phyloP scores from a whole-genome alignment of 2,888 invertebrate genomes.

The Hydraecia micacea region DNA sequence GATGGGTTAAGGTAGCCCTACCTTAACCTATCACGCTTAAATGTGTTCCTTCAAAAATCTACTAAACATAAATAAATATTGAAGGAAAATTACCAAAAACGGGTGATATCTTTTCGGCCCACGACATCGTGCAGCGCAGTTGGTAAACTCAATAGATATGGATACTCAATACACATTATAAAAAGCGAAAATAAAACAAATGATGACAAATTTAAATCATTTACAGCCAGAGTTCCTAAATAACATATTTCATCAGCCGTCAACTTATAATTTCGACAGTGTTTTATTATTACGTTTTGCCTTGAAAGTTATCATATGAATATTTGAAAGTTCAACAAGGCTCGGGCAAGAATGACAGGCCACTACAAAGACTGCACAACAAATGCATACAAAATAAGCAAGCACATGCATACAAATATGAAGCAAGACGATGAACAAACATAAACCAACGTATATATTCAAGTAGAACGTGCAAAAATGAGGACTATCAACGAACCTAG shows the following conservation, averaged over 20 bases:
- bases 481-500: constrained; percentile 81
- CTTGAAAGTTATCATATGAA: background rate
- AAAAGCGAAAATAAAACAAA: constrained; percentile 10
- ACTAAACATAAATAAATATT: background rate
- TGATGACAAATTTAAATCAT: background rate
- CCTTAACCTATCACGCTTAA: background rate
- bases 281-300: background rate
- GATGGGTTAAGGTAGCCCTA: no score
- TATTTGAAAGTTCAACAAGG: constrained; percentile 7
- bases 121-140: background rate
- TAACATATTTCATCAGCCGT: background rate
- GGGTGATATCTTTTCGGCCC: background rate
- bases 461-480: constrained; percentile 49
- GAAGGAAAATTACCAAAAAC: background rate
- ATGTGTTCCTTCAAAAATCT: background rate
- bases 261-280: constrained; percentile 13
- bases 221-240: constrained; percentile 8
- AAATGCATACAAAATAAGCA: constrained; percentile 52
- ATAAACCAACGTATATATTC: constrained; percentile 20
- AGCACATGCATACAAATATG: constrained; percentile 57
- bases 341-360: constrained; percentile 23
- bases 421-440: constrained; percentile 51
- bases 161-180: background rate
- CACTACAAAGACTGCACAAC: constrained; percentile 48
- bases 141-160: background rate